Percentiles rank a stretch among this genome's conserved stretches.
These are phyloP conservation scores for Rhinoderma darwinii DNA, from an alignment of 2,113 vertebrate genomes.

Conservation along the genomic window DNA sequence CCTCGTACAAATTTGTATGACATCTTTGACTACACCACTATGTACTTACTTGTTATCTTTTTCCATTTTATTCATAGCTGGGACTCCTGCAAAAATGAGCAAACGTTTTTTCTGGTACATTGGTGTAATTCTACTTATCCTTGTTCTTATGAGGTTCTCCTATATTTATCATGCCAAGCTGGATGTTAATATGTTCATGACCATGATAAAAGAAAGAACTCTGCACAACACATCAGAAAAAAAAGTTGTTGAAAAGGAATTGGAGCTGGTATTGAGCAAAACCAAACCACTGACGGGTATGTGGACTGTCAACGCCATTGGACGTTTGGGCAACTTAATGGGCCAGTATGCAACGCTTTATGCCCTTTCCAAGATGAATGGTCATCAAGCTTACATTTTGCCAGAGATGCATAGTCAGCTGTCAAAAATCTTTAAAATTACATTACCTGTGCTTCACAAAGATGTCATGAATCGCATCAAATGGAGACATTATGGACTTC, in stretches of 20 bases:
- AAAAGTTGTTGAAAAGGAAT: neutral
- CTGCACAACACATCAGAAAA: no score
- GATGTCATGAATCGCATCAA: conserved; percentile 1
- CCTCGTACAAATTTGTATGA: neutral
- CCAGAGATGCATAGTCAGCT: conserved; percentile 25
- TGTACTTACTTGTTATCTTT: neutral
- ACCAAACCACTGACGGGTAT: conserved; percentile 44
- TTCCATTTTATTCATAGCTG: neutral
- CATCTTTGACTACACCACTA: no score
- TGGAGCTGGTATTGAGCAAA: no score
- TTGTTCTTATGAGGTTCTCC: neutral
- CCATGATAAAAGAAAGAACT: neutral
- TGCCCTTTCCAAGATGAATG: conserved; percentile 65
- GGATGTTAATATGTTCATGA: neutral
- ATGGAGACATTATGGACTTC: conserved; percentile 31
- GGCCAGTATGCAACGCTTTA: conserved; percentile 68
- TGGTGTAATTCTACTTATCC: neutral
- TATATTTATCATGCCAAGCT: neutral
- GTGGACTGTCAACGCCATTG: conserved; percentile 62
- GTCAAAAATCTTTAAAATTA: conserved; percentile 35
- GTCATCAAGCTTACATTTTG: conserved; percentile 60
- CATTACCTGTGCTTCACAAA: neutral
- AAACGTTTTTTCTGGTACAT: neutral
- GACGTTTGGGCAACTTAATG: conserved; percentile 71
- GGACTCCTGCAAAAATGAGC: neutral